Base-by-base conservation (phyloP, 2,797 vertebrate genomes). In the Danio choprae region DNA sequence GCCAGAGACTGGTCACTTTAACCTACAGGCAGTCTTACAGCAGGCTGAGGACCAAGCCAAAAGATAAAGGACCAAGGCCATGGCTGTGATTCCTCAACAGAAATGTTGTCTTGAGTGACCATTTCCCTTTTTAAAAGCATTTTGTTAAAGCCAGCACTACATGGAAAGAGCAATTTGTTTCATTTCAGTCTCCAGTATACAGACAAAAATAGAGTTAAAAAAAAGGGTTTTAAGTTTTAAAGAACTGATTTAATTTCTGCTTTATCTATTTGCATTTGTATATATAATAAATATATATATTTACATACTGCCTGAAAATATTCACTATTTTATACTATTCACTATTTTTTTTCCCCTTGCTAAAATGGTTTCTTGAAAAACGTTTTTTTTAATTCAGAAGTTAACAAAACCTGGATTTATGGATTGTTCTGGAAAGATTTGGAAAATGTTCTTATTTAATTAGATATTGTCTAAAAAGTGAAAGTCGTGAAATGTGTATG, bases 1-100 rank as follows among this genome's bases (percentile, higher is more conserved):
- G 75, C 83, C 60, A 72, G 44, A 65, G 18, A 59, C 1, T 36
- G 22, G 55, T 85, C 76, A 78, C 55, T 55, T 62, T 56, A 70
- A 77, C 43, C 63, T 70, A 58, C 40, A 73, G 18, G 44, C 36
- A 48, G 62, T 38, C 11, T 74, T 79, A 55, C 68, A 74, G 51
- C n/a, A 64, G 53, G 18, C 20, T 69, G 1, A 77, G 44, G 74
- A 56, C 3, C 0, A 48, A 40, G 64, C 65, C 55, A 70, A 70
- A 59, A 60, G 53, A 59, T 60, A 41, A 59, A 16, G 15, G 20
- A 48, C 20, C 43, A 22, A 73, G 56, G 22, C 41, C 71, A 48
- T 12, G 29, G 53, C 22, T 56, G 10, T 36, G 16, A 58, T 38
- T 69, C 8, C 29, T 5, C 44, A 20, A 74, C 46, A 29, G 4